Evolutionary conservation across 2,888 invertebrate species (phyloP).

Genomic region (Eilema griseolum): DNA sequence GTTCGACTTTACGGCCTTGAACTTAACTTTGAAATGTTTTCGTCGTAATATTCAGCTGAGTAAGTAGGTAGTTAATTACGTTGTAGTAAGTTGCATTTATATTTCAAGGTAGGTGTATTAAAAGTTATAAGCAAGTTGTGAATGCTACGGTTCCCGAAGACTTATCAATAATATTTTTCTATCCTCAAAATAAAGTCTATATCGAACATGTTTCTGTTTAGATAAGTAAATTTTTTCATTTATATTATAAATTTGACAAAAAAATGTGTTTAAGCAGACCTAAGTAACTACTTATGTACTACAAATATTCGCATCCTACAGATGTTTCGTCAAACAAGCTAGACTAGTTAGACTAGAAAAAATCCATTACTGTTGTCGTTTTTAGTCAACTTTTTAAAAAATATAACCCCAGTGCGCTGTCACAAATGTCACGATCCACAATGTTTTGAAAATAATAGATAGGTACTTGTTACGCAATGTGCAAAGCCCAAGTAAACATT

Average conservation of each 20-base stretch:
- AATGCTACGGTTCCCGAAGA: background rate
- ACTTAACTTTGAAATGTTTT: constrained; percentile 7
- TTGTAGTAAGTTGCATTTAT: background rate
- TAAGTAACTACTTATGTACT: no score
- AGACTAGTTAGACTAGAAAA: background rate
- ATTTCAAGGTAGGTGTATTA: background rate
- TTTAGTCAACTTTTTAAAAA: background rate
- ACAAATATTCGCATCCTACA: background rate
- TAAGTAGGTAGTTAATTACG: background rate
- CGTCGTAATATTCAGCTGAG: background rate
- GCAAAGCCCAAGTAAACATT: constrained; percentile 1
- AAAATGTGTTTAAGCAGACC: no score
- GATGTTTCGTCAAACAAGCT: background rate
- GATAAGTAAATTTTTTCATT: no score
- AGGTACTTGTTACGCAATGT: background rate
- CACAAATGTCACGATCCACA: background rate
- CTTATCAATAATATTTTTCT: background rate
- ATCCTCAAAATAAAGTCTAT: background rate
- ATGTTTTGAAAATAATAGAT: background rate
- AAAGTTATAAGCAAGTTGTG: background rate
- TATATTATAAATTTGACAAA: no score
- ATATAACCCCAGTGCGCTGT: background rate
- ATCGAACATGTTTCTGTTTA: background rate
- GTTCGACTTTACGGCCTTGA: background rate
- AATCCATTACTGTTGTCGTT: background rate